phyloP scores from a whole-genome alignment of 2,888 invertebrate species.

The Resseliella maxima region DNA sequence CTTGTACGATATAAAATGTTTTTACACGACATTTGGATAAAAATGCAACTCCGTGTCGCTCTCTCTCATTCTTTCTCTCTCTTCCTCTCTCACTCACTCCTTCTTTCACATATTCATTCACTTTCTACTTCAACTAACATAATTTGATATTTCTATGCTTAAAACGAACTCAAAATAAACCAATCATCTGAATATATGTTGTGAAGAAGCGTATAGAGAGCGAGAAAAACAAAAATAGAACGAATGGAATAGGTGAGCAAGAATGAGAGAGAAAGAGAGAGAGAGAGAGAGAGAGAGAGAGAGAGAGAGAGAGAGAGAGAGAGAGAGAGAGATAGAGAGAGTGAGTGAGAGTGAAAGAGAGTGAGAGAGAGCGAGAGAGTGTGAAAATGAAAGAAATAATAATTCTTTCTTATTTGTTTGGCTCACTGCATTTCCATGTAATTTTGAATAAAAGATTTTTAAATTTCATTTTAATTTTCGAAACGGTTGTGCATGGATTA shows the following conservation, averaged over 20 bases:
- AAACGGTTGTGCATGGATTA: neutral
- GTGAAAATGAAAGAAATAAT: constrained; percentile 32
- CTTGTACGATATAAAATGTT: neutral
- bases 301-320: neutral
- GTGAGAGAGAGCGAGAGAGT: no score
- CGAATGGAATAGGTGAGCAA: neutral
- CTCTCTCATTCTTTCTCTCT: neutral
- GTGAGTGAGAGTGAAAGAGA: no score
- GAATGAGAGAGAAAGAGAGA: no score
- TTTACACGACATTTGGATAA: constrained; percentile 1
- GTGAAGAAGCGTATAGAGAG: no score
- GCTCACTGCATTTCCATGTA: neutral
- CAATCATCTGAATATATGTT: neutral
- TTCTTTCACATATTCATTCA: neutral
- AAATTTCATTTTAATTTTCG: constrained; percentile 40
- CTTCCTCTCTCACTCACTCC: neutral
- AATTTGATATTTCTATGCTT: neutral
- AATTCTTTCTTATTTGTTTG: constrained; percentile 13
- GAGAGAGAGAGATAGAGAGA: neutral
- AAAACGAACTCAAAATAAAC: constrained; percentile 32
- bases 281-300: neutral
- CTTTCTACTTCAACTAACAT: neutral
- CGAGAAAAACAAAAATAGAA: neutral
- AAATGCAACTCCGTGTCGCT: neutral
- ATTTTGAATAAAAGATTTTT: constrained; percentile 10